A percentile compares a stretch with the other conserved stretches of the same genome.
These are phyloP conservation scores for Meliscaeva auricollis DNA, from an alignment of 2,888 invertebrate species.

Conservation along the genomic window DNA sequence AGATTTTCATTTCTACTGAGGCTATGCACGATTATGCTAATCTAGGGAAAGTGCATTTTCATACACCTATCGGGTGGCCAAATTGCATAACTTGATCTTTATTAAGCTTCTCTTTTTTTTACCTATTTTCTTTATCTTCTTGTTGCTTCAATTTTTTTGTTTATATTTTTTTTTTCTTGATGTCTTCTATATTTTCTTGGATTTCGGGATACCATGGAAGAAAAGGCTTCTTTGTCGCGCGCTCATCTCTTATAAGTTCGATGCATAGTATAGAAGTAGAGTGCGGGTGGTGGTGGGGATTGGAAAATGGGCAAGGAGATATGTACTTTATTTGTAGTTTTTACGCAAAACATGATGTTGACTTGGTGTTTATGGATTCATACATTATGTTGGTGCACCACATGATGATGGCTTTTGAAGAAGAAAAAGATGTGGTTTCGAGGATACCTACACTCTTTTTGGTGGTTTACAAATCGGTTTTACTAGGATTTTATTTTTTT, in stretches of 20 bases:
- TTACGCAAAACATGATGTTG: conserved; percentile 75
- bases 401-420: conserved; percentile 46
- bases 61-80: conserved; percentile 76
- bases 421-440: conserved; percentile 31
- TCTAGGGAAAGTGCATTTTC: conserved; percentile 76
- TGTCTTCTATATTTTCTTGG: conserved; percentile 36
- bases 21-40: conserved; percentile 76
- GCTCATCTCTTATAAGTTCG: conserved; percentile 17
- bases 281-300: background rate
- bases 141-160: conserved; percentile 29
- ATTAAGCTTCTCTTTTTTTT: conserved; percentile 61
- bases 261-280: conserved; percentile 1
- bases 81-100: conserved; percentile 76
- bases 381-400: conserved; percentile 47
- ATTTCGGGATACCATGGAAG: conserved; percentile 22
- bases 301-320: background rate
- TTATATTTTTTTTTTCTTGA: conserved; percentile 44
- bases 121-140: conserved; percentile 43
- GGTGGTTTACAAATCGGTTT: conserved; percentile 69
- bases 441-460: conserved; percentile 34
- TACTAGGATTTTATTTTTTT: conserved; percentile 1
- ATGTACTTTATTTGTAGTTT: conserved; percentile 61
- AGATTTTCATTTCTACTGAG: conserved; percentile 75
- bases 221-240: conserved; percentile 50
- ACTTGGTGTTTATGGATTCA: conserved; percentile 66